Evolutionary conservation across 2,888 invertebrate genomes (phyloP).

Genomic region (Toxonevra muliebris): DNA sequence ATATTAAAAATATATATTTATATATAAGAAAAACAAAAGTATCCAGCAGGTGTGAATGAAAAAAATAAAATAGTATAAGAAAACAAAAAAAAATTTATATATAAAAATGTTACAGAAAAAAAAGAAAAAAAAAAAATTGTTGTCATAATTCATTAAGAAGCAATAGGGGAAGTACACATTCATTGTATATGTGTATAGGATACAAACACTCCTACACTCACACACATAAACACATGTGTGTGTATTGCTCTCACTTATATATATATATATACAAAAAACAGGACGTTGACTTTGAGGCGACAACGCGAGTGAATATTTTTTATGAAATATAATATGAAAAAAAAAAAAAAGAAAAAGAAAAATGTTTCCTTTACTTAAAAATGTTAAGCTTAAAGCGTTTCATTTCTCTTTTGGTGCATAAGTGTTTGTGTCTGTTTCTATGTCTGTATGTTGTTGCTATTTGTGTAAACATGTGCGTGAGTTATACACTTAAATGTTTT

Average conservation of each 20-base stretch:
- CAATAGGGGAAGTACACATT: neutral
- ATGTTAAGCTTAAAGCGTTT: no score
- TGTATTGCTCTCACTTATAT: constrained; percentile 1
- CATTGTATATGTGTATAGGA: neutral
- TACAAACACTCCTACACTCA: constrained; percentile 13
- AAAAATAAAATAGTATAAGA: constrained; percentile 17
- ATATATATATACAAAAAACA: constrained; percentile 16
- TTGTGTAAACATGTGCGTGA: no score
- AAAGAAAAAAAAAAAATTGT: constrained; percentile 38
- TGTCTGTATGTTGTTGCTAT: no score
- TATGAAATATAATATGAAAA: neutral
- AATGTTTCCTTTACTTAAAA: no score
- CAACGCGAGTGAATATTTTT: constrained; percentile 14
- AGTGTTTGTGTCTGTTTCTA: no score
- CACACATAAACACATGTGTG: constrained; percentile 8
- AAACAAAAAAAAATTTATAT: neutral
- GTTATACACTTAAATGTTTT: no score
- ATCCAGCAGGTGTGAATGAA: constrained; percentile 42
- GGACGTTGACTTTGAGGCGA: constrained; percentile 42
- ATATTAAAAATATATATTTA: neutral
- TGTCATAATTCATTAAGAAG: constrained; percentile 57
- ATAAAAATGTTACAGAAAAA: constrained; percentile 14
- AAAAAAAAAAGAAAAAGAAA: neutral
- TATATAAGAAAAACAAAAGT: neutral
- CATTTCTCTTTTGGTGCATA: no score